Percentiles rank a stretch among this genome's conserved stretches.
phyloP scores from a whole-genome alignment of 2,888 invertebrate species.

The Pseudococcus jackbeardsleyi region DNA sequence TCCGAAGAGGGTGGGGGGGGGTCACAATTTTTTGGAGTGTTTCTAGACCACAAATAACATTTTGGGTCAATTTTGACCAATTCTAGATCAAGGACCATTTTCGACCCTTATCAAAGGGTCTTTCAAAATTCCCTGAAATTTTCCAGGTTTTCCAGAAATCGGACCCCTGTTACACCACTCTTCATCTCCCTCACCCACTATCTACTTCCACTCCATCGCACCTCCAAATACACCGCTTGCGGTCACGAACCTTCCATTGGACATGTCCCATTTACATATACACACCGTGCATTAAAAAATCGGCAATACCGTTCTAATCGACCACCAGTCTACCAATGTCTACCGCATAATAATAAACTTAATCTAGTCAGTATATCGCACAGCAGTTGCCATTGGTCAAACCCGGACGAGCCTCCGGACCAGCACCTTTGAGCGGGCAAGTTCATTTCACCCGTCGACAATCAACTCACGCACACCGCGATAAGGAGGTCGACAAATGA shows the following conservation, averaged over 20 bases:
- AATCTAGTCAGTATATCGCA: too few relatives aligned
- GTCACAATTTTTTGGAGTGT: too few relatives aligned
- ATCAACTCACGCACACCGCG: not conserved
- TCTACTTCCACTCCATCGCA: not conserved
- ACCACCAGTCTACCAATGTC: not conserved
- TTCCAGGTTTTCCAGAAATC: too few relatives aligned
- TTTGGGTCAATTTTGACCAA: too few relatives aligned
- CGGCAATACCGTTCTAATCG: not conserved
- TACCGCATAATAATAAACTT: too few relatives aligned
- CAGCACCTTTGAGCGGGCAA: not conserved
- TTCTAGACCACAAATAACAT: too few relatives aligned
- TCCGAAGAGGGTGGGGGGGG: too few relatives aligned
- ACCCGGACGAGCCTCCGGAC: not conserved
- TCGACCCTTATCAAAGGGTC: too few relatives aligned
- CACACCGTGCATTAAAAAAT: not conserved
- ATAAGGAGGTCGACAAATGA: not conserved
- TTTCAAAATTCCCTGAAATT: too few relatives aligned
- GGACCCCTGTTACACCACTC: not conserved
- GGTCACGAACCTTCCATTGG: not conserved
- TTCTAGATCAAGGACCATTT: too few relatives aligned
- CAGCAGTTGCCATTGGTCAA: not conserved
- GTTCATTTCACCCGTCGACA: not conserved
- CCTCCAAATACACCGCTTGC: not conserved
- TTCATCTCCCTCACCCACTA: not conserved
- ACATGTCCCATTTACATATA: not conserved